Conservation (phyloP, 2,888 invertebrate genomes). For the Arge pagana region DNA sequence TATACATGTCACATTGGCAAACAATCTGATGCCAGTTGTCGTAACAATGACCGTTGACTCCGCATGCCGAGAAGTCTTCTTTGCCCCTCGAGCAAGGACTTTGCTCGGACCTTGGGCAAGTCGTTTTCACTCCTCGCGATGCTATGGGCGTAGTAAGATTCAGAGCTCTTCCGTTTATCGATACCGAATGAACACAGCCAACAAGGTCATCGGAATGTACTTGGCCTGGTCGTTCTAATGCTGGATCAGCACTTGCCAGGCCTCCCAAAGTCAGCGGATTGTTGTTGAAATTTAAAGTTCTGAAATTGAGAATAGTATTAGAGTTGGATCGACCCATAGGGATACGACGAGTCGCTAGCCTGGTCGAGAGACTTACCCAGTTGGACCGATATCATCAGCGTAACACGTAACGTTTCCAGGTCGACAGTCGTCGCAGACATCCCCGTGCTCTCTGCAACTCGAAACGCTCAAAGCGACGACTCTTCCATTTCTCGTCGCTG, state of each 20-base stretch:
- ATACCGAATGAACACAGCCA: conserved; percentile 90
- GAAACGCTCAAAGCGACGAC: conserved; percentile 85
- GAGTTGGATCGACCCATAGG: too few relatives aligned
- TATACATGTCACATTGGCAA: conserved; percentile 72
- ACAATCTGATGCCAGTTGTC: conserved; percentile 83
- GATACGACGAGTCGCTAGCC: too few relatives aligned
- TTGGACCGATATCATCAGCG: conserved; percentile 83
- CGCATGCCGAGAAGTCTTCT: conserved; percentile 61
- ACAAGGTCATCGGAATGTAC: conserved; percentile 91
- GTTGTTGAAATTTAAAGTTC: conserved; percentile 89
- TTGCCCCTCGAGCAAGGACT: conserved; percentile 64
- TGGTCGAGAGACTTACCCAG: conserved; percentile 70
- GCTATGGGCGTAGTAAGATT: conserved; percentile 80
- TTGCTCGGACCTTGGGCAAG: conserved; percentile 74
- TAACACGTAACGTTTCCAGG: conserved; percentile 84
- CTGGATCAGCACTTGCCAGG: conserved; percentile 80
- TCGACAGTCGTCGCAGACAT: conserved; percentile 82
- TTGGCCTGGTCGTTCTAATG: conserved; percentile 87
- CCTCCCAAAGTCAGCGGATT: conserved; percentile 87
- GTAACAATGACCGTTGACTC: conserved; percentile 72
- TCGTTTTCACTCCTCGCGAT: conserved; percentile 73
- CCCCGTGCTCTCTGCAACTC: conserved; percentile 83
- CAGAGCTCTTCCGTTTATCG: conserved; percentile 82
- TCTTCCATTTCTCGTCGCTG: conserved; percentile 86
- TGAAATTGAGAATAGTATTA: conserved; percentile 59